Base-by-base conservation (phyloP, 1,140 invertebrate genomes). In the Leptinotarsa texana region DNA sequence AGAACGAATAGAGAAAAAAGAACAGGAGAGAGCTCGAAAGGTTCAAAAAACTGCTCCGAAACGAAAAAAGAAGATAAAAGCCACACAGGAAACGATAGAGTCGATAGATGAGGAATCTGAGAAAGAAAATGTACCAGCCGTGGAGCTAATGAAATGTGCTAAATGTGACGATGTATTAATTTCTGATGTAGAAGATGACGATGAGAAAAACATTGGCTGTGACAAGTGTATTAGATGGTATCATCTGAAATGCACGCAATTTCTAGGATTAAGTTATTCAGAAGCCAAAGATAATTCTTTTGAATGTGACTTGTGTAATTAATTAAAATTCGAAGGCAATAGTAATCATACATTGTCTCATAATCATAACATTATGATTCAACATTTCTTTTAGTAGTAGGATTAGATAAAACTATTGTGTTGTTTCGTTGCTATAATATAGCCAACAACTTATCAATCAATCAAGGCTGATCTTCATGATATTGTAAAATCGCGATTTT, bases 161-260 rank as follows among this genome's bases (percentile, higher is more conserved):
- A 49, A 47, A 49, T 69, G 48, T 51, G 42, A 69, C 42, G 42
- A 51, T 49, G 42, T 6, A 69, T 21, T 69, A 69, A 69, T 49
- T 51, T 49, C 42, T n/a, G 68, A 51, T 51, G 24, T 51, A 69
- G 68, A 69, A 51, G 68, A 57, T 49, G 48, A 49, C 42, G 68
- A 69, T 69, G 18, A 69, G 42, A 69, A 57, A 69, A 69, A 69
- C 48, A 69, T 69, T 49, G 68, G 68, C 18, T 69, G 68, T 49
- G 47, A 69, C 68, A 69, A 51, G n/a, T 69, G 18, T 51, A 69
- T 49, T n/a, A 69, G 22, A 69, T 69, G n/a, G 68, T 69, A 22
- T 69, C 68, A 69, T 51, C 48, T 57, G 47, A 47, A 66, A 66
- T 66, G 63, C 63, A 27, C 22, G n/a, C 18, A 27, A 66, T 66